Evolutionary conservation across 2,797 vertebrate species (phyloP).

Genomic region (Catharus ustulatus): DNA sequence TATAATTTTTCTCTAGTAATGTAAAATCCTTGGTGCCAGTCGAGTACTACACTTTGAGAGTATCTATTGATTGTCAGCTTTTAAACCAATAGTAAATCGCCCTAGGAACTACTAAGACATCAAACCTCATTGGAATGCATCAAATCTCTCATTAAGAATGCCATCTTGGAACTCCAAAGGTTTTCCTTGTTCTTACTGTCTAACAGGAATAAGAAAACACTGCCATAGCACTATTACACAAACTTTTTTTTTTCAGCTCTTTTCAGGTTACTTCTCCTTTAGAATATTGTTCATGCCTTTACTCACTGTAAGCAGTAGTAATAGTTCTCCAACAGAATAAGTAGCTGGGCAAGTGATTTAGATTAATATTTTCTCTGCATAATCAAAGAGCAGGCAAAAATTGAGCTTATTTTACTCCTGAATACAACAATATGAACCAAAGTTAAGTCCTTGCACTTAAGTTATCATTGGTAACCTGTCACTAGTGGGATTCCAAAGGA

Average conservation of each 20-base stretch:
- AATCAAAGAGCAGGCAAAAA: neutral
- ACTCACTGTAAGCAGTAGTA: conserved; percentile 28
- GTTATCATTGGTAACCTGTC: neutral
- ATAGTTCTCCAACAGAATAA: neutral
- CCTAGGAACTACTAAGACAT: conserved; percentile 40
- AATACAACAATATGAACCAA: neutral
- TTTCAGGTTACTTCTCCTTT: neutral
- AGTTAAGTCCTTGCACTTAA: neutral
- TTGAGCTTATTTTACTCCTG: neutral
- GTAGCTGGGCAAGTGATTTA: neutral
- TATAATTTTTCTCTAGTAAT: conserved; percentile 27
- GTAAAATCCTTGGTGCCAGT: neutral
- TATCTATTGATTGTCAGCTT: conserved; percentile 47
- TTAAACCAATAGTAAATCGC: conserved; percentile 51
- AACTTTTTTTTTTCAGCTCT: neutral
- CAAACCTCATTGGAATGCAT: conserved; percentile 21
- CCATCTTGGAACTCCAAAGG: conserved; percentile 17
- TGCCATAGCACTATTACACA: neutral
- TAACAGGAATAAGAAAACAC: conserved; percentile 45
- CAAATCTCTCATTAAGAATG: conserved; percentile 4
- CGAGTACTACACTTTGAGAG: conserved; percentile 7
- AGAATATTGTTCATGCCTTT: conserved; percentile 15
- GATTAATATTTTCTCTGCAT: neutral
- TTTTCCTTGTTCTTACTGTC: conserved; percentile 13
- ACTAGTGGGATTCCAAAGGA: accelerated